Conservation (phyloP, 1,140 invertebrate genomes). For the Papilio aristodemus region DNA sequence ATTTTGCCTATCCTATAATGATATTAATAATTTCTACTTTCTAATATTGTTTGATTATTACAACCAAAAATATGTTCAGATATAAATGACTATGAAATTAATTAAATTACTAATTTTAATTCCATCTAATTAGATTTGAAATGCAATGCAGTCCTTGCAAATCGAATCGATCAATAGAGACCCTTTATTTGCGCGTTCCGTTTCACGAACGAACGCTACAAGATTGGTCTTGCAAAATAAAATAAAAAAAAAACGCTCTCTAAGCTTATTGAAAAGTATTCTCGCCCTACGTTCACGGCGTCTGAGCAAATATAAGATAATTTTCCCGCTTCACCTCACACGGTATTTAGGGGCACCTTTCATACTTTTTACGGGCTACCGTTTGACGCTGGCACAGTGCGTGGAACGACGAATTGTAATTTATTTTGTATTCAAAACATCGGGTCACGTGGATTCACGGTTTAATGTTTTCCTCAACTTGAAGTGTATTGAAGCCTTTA, state of each 20-base stretch:
- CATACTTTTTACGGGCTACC: constrained; percentile 71
- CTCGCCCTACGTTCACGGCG: constrained; percentile 75
- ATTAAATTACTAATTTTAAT: constrained; percentile 29
- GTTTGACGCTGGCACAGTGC: constrained; percentile 60
- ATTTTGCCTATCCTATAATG: too few relatives aligned
- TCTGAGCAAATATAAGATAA: constrained; percentile 80
- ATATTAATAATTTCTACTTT: too few relatives aligned
- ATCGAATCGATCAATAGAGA: constrained; percentile 58
- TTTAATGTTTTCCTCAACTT: constrained; percentile 17
- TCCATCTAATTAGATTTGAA: constrained; percentile 26
- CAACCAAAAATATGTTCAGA: neutral
- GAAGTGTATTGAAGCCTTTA: neutral
- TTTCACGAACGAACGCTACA: constrained; percentile 58
- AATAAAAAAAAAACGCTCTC: constrained; percentile 67
- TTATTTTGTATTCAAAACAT: constrained; percentile 71
- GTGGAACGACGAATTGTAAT: constrained; percentile 59
- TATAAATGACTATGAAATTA: neutral
- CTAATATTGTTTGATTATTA: too few relatives aligned
- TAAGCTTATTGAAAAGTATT: constrained; percentile 80
- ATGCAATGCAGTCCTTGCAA: constrained; percentile 32
- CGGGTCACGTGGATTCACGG: constrained; percentile 22
- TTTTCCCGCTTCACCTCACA: constrained; percentile 74
- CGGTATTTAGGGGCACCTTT: constrained; percentile 79
- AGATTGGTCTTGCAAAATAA: constrained; percentile 62
- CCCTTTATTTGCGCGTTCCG: constrained; percentile 71